Evolutionary conservation across 2,888 invertebrate genomes (phyloP).

Genomic region (Folsomia manolachei): DNA sequence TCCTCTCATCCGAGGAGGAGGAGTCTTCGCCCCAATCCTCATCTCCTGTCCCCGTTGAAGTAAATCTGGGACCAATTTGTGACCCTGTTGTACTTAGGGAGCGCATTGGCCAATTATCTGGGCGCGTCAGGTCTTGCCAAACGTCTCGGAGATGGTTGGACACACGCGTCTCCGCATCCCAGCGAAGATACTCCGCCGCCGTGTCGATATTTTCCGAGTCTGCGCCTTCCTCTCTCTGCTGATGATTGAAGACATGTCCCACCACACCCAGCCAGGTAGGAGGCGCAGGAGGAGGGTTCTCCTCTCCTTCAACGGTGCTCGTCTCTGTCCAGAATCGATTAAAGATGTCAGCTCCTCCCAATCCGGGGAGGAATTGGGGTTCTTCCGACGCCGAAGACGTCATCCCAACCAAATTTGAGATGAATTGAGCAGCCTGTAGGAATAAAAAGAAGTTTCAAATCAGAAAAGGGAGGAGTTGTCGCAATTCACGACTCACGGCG

Average conservation of each 20-base stretch:
- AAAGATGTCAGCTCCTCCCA: not conserved
- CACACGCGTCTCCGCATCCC: not conserved
- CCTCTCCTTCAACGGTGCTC: not conserved
- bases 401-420: not conserved
- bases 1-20: not conserved
- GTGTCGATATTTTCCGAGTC: no score
- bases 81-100: no score
- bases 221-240: no score
- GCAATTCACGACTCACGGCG: no score
- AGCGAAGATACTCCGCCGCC: not conserved
- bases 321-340: conserved; percentile 10
- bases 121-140: not conserved
- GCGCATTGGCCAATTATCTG: no score
- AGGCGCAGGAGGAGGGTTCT: not conserved
- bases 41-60: not conserved
- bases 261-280: not conserved
- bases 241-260: not conserved
- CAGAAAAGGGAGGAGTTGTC: not conserved
- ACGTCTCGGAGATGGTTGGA: not conserved
- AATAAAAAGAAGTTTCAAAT: not conserved
- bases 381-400: not conserved
- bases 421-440: not conserved
- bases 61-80: not conserved
- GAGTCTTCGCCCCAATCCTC: not conserved
- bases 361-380: not conserved